A percentile compares a stretch with the other conserved stretches of the same genome.
Conservation (phyloP, 2,888 invertebrate species). For the Heliconius ismenius region DNA sequence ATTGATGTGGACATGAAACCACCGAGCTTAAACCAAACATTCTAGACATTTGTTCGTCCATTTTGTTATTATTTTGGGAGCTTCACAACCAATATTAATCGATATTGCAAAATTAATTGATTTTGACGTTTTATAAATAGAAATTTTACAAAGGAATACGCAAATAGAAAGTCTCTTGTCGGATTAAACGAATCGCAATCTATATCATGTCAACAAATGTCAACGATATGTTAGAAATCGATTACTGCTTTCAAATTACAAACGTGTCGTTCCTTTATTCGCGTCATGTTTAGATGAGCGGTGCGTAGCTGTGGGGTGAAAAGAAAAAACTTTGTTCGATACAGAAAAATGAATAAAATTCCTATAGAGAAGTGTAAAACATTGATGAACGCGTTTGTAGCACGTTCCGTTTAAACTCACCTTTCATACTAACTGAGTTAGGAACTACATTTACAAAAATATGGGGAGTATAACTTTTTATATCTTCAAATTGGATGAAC, state of each 20-base stretch:
- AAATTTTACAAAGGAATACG: neutral
- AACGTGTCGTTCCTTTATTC: conserved; percentile 19
- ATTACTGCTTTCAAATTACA: conserved; percentile 28
- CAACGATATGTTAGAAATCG: conserved; percentile 23
- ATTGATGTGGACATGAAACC: conserved; percentile 36
- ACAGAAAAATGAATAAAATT: conserved; percentile 42
- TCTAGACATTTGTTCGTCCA: conserved; percentile 10
- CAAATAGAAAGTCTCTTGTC: neutral
- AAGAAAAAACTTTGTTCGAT: conserved; percentile 39
- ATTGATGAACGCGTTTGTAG: conserved; percentile 43
- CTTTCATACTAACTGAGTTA: conserved; percentile 40
- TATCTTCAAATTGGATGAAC: conserved; percentile 1
- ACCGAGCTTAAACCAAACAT: conserved; percentile 8
- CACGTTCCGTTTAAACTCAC: conserved; percentile 40
- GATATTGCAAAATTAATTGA: neutral
- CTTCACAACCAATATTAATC: neutral
- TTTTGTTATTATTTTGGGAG: neutral
- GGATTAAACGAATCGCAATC: neutral
- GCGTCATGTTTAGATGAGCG: conserved; percentile 31
- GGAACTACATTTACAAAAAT: conserved; percentile 37
- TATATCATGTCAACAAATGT: conserved; percentile 18
- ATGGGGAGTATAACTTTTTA: conserved; percentile 27
- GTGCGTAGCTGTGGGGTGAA: conserved; percentile 35
- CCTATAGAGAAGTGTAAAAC: conserved; percentile 39
- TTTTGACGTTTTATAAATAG: neutral